A percentile compares a stretch with the other conserved stretches of the same genome.
Evolutionary conservation across 1,140 invertebrate genomes (phyloP).

Genomic region (Achroia grisella): DNA sequence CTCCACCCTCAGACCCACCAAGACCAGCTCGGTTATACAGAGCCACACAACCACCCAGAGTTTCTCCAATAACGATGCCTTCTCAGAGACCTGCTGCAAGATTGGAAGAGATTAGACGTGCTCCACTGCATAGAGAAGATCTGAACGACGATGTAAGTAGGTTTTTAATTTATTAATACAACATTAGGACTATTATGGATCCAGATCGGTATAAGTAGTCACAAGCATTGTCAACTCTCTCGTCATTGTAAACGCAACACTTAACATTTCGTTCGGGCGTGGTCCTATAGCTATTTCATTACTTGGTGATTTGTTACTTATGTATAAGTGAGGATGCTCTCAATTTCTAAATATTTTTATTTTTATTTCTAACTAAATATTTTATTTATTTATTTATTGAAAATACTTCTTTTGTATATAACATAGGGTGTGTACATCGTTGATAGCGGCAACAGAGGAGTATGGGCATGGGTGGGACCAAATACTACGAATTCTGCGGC

Average conservation of each 20-base stretch:
- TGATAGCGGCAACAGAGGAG: slow-evolving; percentile 88
- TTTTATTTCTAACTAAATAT: too few relatives aligned
- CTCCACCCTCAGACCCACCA: slow-evolving; percentile 62
- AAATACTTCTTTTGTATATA: background rate
- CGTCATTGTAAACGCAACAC: too few relatives aligned
- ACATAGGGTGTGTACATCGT: slow-evolving; percentile 87
- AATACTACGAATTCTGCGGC: slow-evolving; percentile 89
- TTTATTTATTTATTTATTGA: background rate
- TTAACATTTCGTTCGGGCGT: too few relatives aligned
- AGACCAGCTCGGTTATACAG: slow-evolving; percentile 74
- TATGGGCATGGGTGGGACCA: slow-evolving; percentile 96
- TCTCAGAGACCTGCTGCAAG: slow-evolving; percentile 89
- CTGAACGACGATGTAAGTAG: slow-evolving; percentile 81
- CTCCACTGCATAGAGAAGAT: slow-evolving; percentile 86
- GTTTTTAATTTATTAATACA: background rate
- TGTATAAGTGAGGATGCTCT: too few relatives aligned
- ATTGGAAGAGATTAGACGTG: slow-evolving; percentile 90
- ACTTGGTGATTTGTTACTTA: too few relatives aligned
- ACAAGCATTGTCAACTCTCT: too few relatives aligned
- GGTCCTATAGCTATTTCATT: too few relatives aligned
- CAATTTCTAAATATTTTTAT: background rate
- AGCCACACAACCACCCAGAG: slow-evolving; percentile 67
- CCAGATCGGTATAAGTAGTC: too few relatives aligned
- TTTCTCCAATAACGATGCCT: slow-evolving; percentile 82
- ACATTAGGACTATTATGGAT: background rate